Evolutionary conservation across 2,797 vertebrate genomes (phyloP).

Genomic region (Serranus cabrilla): DNA sequence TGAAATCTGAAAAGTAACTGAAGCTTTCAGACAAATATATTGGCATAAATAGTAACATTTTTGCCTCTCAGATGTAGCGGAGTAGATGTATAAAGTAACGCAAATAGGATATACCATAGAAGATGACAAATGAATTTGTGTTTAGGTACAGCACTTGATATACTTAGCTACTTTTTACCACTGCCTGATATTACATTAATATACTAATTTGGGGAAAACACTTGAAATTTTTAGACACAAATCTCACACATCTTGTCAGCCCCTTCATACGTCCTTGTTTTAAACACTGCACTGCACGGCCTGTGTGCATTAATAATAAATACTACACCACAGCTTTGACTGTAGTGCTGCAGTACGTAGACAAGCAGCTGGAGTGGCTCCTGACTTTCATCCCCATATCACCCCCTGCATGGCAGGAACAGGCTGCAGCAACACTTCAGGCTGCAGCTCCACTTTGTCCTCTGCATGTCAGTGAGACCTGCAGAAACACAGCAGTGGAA

Average conservation of each 20-base stretch:
- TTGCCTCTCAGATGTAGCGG: neutral
- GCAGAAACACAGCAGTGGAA: slow-evolving; percentile 12
- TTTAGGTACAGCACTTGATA: neutral
- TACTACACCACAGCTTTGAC: neutral
- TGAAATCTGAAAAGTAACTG: too few relatives aligned
- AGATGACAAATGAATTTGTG: too few relatives aligned
- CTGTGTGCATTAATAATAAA: neutral
- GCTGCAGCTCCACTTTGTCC: slow-evolving; percentile 27
- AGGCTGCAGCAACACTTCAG: slow-evolving; percentile 15
- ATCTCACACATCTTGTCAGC: neutral
- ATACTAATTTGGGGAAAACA: neutral
- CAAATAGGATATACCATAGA: too few relatives aligned
- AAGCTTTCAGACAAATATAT: neutral
- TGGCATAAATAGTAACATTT: neutral
- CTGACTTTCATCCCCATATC: slow-evolving; percentile 1
- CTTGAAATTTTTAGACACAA: neutral
- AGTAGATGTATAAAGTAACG: too few relatives aligned
- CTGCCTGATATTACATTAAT: neutral
- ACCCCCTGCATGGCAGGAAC: neutral
- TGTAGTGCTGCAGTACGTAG: neutral
- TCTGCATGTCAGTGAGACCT: slow-evolving; percentile 41
- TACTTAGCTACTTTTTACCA: neutral
- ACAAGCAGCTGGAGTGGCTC: neutral
- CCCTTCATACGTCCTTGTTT: too few relatives aligned
- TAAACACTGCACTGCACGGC: neutral